These are phyloP conservation scores for Rhynchotus rufescens DNA, from an alignment of 2,797 vertebrate genomes.

Conservation along the genomic window DNA sequence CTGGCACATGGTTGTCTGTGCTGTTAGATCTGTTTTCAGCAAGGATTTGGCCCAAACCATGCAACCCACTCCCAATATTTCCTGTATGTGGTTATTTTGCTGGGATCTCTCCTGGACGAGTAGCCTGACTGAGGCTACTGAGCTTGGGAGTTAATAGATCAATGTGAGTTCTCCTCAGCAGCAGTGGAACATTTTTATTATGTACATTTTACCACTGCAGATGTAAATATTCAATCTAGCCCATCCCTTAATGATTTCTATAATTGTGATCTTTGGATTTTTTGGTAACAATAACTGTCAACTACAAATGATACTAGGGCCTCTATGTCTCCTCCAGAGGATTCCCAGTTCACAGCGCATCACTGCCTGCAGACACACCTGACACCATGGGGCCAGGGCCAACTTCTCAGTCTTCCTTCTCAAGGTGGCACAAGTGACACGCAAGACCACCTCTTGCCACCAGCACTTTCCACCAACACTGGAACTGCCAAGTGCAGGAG, in stretches of 20 bases:
- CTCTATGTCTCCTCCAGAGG: not conserved
- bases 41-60: not conserved
- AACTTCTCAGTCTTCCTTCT: not conserved
- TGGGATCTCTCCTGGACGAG: too few species aligned
- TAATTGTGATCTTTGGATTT: not conserved
- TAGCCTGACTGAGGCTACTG: not conserved
- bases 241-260: not conserved
- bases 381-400: not conserved
- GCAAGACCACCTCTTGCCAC: not conserved
- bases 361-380: not conserved
- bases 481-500: not conserved
- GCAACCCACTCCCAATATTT: not conserved
- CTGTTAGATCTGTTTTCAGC: not conserved
- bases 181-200: not conserved
- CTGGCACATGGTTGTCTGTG: fast-evolving
- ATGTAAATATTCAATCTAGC: not conserved
- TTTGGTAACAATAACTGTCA: not conserved
- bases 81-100: not conserved
- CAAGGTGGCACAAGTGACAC: not conserved
- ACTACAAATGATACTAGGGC: not conserved
- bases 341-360: not conserved
- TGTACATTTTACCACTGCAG: not conserved
- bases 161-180: not conserved
- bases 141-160: not conserved
- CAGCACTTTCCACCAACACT: not conserved